Percentiles rank a stretch among this genome's conserved stretches.
Conservation (phyloP, 2,797 vertebrate genomes). For the Phataginus tricuspis region DNA sequence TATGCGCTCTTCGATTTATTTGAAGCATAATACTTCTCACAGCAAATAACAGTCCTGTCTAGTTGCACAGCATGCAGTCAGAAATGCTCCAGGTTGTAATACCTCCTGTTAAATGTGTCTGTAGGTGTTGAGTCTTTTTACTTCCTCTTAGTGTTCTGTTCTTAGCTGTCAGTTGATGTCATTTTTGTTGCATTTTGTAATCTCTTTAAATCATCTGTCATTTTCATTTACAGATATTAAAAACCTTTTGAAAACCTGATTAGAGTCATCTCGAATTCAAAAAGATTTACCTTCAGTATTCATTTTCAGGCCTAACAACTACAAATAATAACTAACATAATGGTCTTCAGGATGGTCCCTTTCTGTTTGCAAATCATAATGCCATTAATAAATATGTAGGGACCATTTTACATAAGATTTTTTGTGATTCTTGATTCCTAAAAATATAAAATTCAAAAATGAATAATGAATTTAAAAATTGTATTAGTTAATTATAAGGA, state of each 20-base stretch:
- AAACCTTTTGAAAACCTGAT: constrained; percentile 24
- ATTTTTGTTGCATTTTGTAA: constrained; percentile 50
- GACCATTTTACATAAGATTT: background rate
- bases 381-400: background rate
- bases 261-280: background rate
- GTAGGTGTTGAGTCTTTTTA: constrained; percentile 57
- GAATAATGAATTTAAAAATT: background rate
- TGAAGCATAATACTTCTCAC: background rate
- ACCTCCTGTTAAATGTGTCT: constrained; percentile 17
- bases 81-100: background rate
- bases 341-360: background rate
- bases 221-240: constrained; percentile 65
- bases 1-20: background rate
- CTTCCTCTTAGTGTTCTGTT: constrained; percentile 69
- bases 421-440: background rate
- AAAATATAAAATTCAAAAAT: background rate
- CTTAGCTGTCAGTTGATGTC: constrained; percentile 66
- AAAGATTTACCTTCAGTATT: background rate
- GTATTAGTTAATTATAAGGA: background rate
- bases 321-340: constrained; percentile 21
- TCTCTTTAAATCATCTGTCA: constrained; percentile 70
- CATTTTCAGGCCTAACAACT: background rate
- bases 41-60: background rate
- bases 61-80: background rate
- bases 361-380: background rate